These are phyloP conservation scores for Beroe forskalii DNA, from an alignment of 37 sponge, comb jelly and placozoan species.

Conservation along the genomic window DNA sequence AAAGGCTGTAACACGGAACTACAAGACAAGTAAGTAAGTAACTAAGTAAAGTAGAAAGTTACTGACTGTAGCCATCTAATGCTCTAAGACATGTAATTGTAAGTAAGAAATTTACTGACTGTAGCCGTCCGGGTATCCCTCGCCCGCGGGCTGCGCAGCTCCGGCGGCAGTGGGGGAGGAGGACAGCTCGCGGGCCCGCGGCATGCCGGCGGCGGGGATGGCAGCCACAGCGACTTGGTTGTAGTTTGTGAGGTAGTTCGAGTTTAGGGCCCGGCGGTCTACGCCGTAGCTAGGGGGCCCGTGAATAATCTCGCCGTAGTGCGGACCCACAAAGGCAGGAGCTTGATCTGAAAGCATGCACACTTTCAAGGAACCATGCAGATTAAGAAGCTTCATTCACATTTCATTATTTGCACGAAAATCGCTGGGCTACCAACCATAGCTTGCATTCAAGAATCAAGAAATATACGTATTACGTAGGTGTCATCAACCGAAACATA, in stretches of 20 bases:
- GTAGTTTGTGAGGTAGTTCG: conserved; percentile 47
- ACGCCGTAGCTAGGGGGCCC: conserved; percentile 29
- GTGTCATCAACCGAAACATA: too few relatives aligned
- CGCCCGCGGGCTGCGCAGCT: conserved; percentile 1
- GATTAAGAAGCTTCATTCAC: too few relatives aligned
- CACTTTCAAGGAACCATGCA: background rate
- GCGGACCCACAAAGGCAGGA: conserved; percentile 39
- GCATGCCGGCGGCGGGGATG: conserved; percentile 42
- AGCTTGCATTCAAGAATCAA: too few relatives aligned
- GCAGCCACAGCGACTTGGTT: conserved; percentile 50
- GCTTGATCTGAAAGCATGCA: conserved; percentile 62
- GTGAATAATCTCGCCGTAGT: conserved; percentile 12
- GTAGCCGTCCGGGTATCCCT: conserved; percentile 19
- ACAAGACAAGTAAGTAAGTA: too few relatives aligned
- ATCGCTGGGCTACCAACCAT: too few relatives aligned
- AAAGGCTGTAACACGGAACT: too few relatives aligned
- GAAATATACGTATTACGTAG: too few relatives aligned
- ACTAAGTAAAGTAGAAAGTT: too few relatives aligned
- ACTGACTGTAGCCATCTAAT: too few relatives aligned
- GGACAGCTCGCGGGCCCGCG: conserved; percentile 44
- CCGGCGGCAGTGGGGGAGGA: conserved; percentile 29
- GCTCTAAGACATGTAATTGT: too few relatives aligned
- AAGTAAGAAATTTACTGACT: too few relatives aligned
- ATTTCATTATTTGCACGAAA: background rate
- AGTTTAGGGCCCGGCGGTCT: conserved; percentile 3